Evolutionary conservation across 2,113 vertebrate species (phyloP), one percentile per base, ranked within the genome.

Genomic region (Neolamprologus brichardi): DNA sequence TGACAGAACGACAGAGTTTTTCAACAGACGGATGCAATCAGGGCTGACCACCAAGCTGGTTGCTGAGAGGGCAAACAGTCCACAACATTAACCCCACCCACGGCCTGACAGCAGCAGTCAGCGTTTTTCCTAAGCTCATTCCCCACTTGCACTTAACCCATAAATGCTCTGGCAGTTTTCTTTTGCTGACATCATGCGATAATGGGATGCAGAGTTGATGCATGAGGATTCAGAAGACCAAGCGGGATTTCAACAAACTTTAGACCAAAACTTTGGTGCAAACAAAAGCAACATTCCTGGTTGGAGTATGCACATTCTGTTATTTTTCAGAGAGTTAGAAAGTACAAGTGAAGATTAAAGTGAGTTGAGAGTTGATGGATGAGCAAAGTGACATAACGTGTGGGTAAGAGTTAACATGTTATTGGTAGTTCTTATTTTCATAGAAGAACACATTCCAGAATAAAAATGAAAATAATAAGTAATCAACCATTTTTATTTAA

Each of bases 41-140:
- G 64, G 91, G 84, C 72, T 67, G 95, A 96, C 95, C 96, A 95
- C 81, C 84, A 84, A 85, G 67, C 88, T 87, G 93, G 91, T 79
- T 92, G 85, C 94, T 89, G 92, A 90, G 89, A 88, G 89, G 82
- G 72, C 88, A 91, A 93, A 91, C 87, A 75, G 83, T 87, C 88
- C 85, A 91, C 94, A 91, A 84, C 49, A 87, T 87, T 82, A 80
- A 94, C 96, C 95, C 96, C 96, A 90, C 87, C 84, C 94, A 93
- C 92, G 44, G 86, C 85, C 87, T 84, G 92, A 95, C 96, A 95
- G 96, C 96, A 96, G 96, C 96, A 94, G 96, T 95, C 95, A 94
- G 95, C 83, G 52, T 62, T 88, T 88, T 92, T 89, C 77, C 70
- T 93, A 92, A 94, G 28, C 72, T 81, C 79, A 77, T 82, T 85